Evolutionary conservation across 1,140 invertebrate genomes (phyloP).

Genomic region (Globodera ellingtonae): DNA sequence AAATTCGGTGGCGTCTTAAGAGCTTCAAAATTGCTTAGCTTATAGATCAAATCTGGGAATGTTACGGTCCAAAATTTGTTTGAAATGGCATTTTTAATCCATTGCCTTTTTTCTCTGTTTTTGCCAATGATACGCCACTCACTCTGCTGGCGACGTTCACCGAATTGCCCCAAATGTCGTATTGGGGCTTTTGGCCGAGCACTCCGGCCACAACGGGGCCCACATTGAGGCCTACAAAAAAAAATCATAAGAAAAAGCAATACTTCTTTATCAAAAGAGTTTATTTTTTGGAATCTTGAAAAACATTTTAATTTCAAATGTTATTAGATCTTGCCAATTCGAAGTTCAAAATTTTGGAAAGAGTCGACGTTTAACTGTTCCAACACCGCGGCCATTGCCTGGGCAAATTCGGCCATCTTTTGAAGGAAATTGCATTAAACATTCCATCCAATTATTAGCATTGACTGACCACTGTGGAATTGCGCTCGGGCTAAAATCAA

Average conservation of each 20-base stretch:
- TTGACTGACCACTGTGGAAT: slow-evolving; percentile 73
- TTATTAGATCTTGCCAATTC: slow-evolving; percentile 72
- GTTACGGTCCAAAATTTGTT: neutral
- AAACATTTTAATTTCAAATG: neutral
- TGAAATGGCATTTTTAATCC: slow-evolving; percentile 75
- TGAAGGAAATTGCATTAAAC: neutral
- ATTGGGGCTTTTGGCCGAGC: slow-evolving; percentile 93
- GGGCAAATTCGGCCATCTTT: slow-evolving; percentile 84
- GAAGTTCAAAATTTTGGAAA: slow-evolving; percentile 92
- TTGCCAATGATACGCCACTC: slow-evolving; percentile 61
- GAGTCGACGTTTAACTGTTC: slow-evolving; percentile 94
- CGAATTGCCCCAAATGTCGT: slow-evolving; percentile 97
- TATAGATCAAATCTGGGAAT: too few species aligned
- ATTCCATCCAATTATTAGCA: neutral
- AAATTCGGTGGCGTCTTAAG: too few species aligned
- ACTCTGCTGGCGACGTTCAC: slow-evolving; percentile 94
- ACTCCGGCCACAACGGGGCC: slow-evolving; percentile 93
- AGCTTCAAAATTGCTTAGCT: too few species aligned
- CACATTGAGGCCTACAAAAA: slow-evolving; percentile 79
- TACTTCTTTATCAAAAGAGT: neutral
- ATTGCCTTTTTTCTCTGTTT: too few species aligned
- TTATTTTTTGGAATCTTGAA: too few species aligned
- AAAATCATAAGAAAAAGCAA: slow-evolving; percentile 15
- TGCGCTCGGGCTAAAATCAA: slow-evolving; percentile 77
- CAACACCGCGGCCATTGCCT: slow-evolving; percentile 84